Evolutionary conservation across 2,888 invertebrate genomes (phyloP).

Genomic region (Diloba caeruleocephala): DNA sequence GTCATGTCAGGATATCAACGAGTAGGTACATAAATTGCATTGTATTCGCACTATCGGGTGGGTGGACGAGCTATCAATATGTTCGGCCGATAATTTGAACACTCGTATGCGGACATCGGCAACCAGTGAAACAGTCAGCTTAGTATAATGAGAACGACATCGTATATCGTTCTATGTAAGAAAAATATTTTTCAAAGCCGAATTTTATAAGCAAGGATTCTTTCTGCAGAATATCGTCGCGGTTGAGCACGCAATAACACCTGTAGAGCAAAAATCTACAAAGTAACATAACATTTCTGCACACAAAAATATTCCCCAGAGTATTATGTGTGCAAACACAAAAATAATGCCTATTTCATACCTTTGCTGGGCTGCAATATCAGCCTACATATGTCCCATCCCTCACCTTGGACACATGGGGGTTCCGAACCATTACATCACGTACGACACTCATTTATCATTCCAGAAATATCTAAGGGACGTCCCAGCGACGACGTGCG

Average conservation of each 20-base stretch:
- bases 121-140: constrained; percentile 23
- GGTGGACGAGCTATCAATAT: constrained; percentile 6
- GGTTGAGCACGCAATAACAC: constrained; percentile 26
- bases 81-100: constrained; percentile 16
- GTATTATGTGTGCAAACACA: constrained; percentile 30
- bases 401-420: constrained; percentile 60
- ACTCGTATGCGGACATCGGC: constrained; percentile 34
- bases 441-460: constrained; percentile 76
- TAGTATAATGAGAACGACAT: constrained; percentile 22
- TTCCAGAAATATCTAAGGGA: constrained; percentile 71
- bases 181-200: constrained; percentile 11
- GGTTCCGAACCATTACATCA: constrained; percentile 67
- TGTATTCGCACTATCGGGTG: constrained; percentile 5
- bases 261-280: constrained; percentile 28
- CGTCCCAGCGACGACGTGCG: constrained; percentile 58
- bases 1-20: constrained; percentile 5
- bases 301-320: constrained; percentile 28
- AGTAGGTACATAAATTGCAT: constrained; percentile 30
- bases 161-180: constrained; percentile 4
- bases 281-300: constrained; percentile 6
- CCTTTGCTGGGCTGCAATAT: constrained; percentile 42
- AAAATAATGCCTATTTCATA: constrained; percentile 29
- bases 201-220: constrained; percentile 1
- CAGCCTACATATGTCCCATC: constrained; percentile 47
- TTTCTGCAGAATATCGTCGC: constrained; percentile 8